Base-by-base conservation (phyloP, 2,888 invertebrate species). In the Drosophila limbata region DNA sequence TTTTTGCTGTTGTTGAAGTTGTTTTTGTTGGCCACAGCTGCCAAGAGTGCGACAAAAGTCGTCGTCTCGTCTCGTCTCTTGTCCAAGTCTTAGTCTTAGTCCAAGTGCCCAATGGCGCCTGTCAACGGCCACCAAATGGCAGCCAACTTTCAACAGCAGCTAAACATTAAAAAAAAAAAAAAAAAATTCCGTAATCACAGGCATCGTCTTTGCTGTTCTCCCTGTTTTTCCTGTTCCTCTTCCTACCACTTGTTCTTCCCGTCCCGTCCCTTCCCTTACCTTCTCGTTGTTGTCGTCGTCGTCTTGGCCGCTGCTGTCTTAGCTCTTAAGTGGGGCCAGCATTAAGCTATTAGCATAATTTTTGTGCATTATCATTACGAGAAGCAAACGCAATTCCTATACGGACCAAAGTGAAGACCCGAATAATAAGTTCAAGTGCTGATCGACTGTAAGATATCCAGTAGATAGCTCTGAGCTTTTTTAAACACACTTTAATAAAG, bases 331-430 rank as follows among this genome's bases (percentile, higher is more conserved):
- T 84, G 81, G 73, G 76, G 70, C 79, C 74, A 77, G 77, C 79
- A 84, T 84, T 86, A 86, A 84, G 83, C 81, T 81, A 84, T 84
- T 86, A 86, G 87, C 83, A 86, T 84, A 86, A 84, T 84, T 84
- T 84, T 73, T 81, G 72, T 84, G 69, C 87, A 84, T 84, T 82
- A 84, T 79, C 77, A 83, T 82, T 82, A 77, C 60, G 56, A 56
- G 48, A 57, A 40, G 33, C 47, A 63, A 62, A 60, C 55, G 63
- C 62, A 62, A 56, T 67, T 67, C 52, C 66, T 45, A 55, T 55
- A 52, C 42, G 21, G 42, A 53, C 10, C 31, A 15, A 53, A 3
- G 33, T 40, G 15, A 48, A 13, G 17, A 10, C 13, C 25, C n/a
- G n/a, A 50, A 8, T 11, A 50, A 13, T 50, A 1, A 8, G 1